Conservation (phyloP, 2,888 invertebrate genomes). For the Phania funesta region DNA sequence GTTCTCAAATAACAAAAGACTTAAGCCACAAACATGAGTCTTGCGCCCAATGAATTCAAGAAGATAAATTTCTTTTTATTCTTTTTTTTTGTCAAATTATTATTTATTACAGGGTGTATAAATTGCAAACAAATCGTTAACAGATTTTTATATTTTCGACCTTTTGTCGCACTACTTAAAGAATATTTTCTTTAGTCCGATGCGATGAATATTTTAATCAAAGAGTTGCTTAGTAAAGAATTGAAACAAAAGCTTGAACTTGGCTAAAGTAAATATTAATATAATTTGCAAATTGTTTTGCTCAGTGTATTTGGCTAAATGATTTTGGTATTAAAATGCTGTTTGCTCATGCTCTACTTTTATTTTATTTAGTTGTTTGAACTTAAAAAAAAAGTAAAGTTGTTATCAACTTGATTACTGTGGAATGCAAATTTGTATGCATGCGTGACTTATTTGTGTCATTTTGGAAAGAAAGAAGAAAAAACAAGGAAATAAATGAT, state of each 20-base stretch:
- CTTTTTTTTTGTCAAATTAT: too few species aligned
- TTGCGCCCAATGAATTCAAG: too few species aligned
- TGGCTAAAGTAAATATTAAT: too few species aligned
- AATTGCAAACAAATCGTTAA: too few species aligned
- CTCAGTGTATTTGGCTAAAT: background rate
- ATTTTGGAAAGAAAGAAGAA: constrained; percentile 14
- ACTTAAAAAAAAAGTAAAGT: constrained; percentile 4
- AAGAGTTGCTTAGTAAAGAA: too few species aligned
- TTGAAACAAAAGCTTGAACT: too few species aligned
- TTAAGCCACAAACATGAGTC: background rate
- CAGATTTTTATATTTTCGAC: too few species aligned
- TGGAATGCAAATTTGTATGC: constrained; percentile 53
- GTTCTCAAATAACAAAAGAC: constrained; percentile 20
- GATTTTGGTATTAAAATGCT: constrained; percentile 19
- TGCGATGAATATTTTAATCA: too few species aligned
- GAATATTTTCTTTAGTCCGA: too few species aligned
- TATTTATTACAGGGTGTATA: too few species aligned
- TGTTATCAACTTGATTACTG: constrained; percentile 10
- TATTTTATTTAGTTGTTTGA: constrained; percentile 5
- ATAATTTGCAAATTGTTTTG: background rate
- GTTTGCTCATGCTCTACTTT: constrained; percentile 17
- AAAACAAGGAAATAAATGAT: constrained; percentile 30
- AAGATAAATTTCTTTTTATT: too few species aligned
- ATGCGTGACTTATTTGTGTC: constrained; percentile 64
- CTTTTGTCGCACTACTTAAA: too few species aligned